phyloP scores from a whole-genome alignment of 2,888 invertebrate genomes.

The Agriopis leucophaearia region DNA sequence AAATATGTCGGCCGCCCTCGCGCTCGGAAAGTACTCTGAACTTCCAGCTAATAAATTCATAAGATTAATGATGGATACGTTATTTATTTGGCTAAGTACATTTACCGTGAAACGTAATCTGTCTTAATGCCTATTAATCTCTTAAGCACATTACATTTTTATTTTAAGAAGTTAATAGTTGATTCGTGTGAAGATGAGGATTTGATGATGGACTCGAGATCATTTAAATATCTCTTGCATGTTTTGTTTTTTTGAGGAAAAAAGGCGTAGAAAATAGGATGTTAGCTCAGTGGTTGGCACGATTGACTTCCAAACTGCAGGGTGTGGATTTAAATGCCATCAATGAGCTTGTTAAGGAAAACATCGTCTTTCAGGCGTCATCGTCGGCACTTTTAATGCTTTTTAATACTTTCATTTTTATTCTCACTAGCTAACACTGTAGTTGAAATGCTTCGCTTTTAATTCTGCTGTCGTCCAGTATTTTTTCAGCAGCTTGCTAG shows the following conservation, averaged over 20 bases:
- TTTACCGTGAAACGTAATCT: constrained; percentile 77
- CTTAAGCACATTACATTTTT: constrained; percentile 64
- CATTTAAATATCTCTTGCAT: neutral
- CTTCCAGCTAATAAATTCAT: constrained; percentile 76
- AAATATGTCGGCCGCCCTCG: constrained; percentile 79
- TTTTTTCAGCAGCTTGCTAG: no score
- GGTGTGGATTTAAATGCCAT: no score
- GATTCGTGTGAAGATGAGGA: constrained; percentile 60
- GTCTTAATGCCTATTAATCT: constrained; percentile 78
- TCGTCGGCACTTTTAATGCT: no score
- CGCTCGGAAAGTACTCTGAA: constrained; percentile 68
- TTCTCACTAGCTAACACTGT: no score
- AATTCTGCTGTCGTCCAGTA: no score
- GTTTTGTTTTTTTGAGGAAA: neutral
- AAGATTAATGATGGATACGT: constrained; percentile 81
- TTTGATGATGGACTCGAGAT: constrained; percentile 41
- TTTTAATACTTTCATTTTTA: no score
- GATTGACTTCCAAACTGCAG: no score
- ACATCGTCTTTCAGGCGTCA: no score
- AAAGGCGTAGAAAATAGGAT: no score
- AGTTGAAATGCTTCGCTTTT: no score
- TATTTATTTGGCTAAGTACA: constrained; percentile 79
- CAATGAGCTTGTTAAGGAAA: no score
- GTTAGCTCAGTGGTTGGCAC: no score
- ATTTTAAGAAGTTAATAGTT: constrained; percentile 63